Percentiles rank a stretch among this genome's conserved stretches.
Conservation (phyloP, 2,888 invertebrate species). For the Balanococcus diminutus region DNA sequence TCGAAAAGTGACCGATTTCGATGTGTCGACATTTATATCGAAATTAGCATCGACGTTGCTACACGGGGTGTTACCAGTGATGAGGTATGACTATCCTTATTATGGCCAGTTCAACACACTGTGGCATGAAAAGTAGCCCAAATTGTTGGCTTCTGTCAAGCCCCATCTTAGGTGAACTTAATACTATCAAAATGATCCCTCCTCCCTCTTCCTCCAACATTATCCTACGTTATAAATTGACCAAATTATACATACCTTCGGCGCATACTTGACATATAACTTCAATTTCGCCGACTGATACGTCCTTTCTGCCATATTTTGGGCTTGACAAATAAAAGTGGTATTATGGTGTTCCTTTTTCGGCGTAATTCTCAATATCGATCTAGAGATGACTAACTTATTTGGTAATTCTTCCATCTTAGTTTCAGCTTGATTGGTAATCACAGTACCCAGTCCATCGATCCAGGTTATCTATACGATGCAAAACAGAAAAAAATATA, state of each 20-base stretch:
- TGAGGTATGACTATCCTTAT: no score
- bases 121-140: background rate
- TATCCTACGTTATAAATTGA: no score
- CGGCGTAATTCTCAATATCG: slow-evolving; percentile 82
- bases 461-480: slow-evolving; percentile 82
- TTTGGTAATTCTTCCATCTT: slow-evolving; percentile 71
- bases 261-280: slow-evolving; percentile 89
- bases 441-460: slow-evolving; percentile 82
- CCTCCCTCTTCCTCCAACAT: no score
- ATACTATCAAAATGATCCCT: no score
- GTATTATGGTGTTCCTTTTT: slow-evolving; percentile 88
- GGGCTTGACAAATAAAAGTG: slow-evolving; percentile 89
- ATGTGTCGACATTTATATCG: no score
- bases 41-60: no score
- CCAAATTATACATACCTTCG: slow-evolving; percentile 65
- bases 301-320: slow-evolving; percentile 83
- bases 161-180: no score
- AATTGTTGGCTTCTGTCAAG: no score
- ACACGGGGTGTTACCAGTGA: no score
- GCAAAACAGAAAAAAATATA: background rate
- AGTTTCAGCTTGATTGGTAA: slow-evolving; percentile 78
- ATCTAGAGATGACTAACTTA: slow-evolving; percentile 82
- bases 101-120: background rate
- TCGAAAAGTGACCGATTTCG: no score
- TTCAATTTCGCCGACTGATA: slow-evolving; percentile 75